Conservation (phyloP, 2,113 vertebrate genomes). For the Oryzias curvinotus region DNA sequence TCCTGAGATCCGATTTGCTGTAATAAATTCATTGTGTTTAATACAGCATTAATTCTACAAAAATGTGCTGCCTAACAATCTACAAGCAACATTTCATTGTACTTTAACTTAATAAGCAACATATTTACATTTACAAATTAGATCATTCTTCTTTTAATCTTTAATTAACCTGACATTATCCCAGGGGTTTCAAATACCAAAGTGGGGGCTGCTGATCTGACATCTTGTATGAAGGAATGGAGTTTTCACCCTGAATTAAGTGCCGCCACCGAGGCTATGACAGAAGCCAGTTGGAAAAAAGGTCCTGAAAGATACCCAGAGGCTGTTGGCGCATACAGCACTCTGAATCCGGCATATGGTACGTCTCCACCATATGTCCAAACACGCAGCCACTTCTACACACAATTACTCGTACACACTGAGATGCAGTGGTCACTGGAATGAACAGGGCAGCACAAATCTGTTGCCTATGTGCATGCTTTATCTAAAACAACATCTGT, state of each 20-base stretch:
- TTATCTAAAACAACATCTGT: too few relatives aligned
- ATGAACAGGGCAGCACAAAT: constrained; percentile 4
- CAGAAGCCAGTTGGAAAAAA: constrained; percentile 61
- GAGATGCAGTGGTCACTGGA: not conserved
- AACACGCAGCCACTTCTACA: constrained; percentile 17
- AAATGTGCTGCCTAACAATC: not conserved
- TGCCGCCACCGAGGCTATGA: constrained; percentile 41
- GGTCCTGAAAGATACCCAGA: constrained; percentile 67
- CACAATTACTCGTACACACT: not conserved
- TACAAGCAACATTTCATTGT: constrained; percentile 2
- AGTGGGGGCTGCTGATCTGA: constrained; percentile 24
- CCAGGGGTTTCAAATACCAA: constrained; percentile 6
- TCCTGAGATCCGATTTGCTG: too few relatives aligned
- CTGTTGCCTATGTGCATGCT: not conserved
- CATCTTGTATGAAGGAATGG: constrained; percentile 30
- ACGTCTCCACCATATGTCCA: constrained; percentile 67
- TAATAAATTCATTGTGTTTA: too few relatives aligned
- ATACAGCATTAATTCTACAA: too few relatives aligned
- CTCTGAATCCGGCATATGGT: constrained; percentile 52
- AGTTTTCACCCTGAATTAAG: constrained; percentile 48
- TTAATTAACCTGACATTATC: constrained; percentile 45
- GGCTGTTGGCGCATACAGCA: constrained; percentile 62
- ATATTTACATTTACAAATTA: constrained; percentile 27
- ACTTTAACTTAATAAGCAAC: constrained; percentile 19
- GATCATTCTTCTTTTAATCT: constrained; percentile 19